Evolutionary conservation across 2,113 vertebrate genomes (phyloP).

Genomic region (Silurus asotus): DNA sequence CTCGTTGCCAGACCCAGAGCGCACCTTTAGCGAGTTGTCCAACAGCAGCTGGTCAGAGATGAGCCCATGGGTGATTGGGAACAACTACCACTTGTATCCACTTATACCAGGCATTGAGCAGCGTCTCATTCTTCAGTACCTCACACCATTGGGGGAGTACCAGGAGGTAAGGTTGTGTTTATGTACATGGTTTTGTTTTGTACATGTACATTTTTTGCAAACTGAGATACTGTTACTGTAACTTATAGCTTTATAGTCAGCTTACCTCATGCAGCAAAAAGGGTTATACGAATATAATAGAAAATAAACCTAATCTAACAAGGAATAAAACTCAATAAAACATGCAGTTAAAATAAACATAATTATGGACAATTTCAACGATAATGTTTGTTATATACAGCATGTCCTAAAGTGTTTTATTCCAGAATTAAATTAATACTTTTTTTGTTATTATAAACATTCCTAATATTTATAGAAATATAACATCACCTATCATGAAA

Average conservation of each 20-base stretch:
- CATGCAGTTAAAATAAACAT: background rate
- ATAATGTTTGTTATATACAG: background rate
- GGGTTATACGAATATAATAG: background rate
- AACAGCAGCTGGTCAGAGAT: slow-evolving; percentile 99
- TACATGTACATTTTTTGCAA: background rate
- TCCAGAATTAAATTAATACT: background rate
- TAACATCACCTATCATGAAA: background rate
- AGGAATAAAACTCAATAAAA: background rate
- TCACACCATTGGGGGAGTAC: slow-evolving; percentile 96
- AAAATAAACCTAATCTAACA: background rate
- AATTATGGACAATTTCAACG: background rate
- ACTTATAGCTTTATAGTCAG: background rate
- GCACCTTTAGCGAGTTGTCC: slow-evolving; percentile 90
- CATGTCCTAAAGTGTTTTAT: background rate
- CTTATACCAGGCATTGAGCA: slow-evolving; percentile 95
- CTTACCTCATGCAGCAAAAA: background rate
- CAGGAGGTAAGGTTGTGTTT: slow-evolving; percentile 84
- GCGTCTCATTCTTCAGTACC: slow-evolving; percentile 94
- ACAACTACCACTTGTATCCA: slow-evolving; percentile 92
- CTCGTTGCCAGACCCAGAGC: slow-evolving; percentile 84
- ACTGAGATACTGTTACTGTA: background rate
- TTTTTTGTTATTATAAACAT: background rate
- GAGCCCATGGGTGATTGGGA: slow-evolving; percentile 98
- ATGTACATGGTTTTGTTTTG: background rate
- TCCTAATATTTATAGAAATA: background rate